A percentile compares a stretch with the other conserved stretches of the same genome.
phyloP scores from a whole-genome alignment of 2,113 vertebrate genomes.

The Zosterops lateralis region DNA sequence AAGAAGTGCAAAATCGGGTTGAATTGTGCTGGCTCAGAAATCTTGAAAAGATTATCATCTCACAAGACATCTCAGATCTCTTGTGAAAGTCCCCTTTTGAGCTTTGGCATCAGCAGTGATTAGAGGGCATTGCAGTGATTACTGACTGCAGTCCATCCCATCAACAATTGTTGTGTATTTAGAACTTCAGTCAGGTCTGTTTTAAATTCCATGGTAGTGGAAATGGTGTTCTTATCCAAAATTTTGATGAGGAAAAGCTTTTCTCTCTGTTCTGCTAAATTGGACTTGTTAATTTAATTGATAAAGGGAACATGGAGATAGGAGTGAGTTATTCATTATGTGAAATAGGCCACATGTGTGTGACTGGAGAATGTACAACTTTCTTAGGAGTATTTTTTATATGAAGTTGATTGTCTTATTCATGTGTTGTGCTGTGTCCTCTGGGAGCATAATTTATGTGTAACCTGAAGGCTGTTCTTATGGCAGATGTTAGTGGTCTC shows the following conservation, averaged over 20 bases:
- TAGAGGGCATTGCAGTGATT: background rate
- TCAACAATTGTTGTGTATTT: background rate
- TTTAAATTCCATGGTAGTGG: background rate
- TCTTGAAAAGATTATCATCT: background rate
- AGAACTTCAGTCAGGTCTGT: background rate
- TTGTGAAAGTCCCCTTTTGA: background rate
- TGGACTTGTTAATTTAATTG: background rate
- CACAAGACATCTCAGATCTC: background rate
- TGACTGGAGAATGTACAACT: background rate
- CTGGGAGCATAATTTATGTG: background rate
- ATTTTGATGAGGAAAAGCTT: background rate
- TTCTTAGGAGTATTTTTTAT: background rate
- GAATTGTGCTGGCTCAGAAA: background rate
- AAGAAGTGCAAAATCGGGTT: background rate
- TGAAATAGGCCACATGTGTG: background rate
- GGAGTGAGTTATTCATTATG: background rate
- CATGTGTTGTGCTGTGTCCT: background rate
- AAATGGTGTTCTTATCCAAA: background rate
- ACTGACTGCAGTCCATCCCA: background rate
- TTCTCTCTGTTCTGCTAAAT: background rate
- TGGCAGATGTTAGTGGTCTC: background rate
- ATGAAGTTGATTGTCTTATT: background rate
- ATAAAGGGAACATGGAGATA: background rate
- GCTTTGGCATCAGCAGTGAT: background rate
- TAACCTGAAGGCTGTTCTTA: background rate